Conservation (phyloP, 2,888 invertebrate genomes). For the Chaetoderma sp. region DNA sequence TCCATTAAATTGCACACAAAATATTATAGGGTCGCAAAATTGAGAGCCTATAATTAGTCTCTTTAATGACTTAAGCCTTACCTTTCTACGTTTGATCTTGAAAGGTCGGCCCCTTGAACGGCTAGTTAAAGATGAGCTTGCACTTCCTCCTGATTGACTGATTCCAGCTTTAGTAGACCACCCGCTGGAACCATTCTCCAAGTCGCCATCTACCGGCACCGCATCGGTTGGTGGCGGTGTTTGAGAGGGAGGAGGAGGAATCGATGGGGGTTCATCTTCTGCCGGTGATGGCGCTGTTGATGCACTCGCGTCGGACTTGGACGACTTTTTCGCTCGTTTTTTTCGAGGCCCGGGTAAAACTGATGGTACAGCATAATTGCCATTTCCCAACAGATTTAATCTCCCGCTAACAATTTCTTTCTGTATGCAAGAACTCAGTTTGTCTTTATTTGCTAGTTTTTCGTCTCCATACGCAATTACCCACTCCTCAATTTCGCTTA, state of each 20-base stretch:
- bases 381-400: slow-evolving; percentile 73
- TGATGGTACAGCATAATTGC: slow-evolving; percentile 49
- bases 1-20: too few relatives aligned
- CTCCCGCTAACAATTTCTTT: slow-evolving; percentile 80
- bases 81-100: too few relatives aligned
- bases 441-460: slow-evolving; percentile 47
- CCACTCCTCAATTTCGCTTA: slow-evolving; percentile 58
- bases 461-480: slow-evolving; percentile 49
- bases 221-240: neutral
- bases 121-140: too few relatives aligned
- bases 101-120: too few relatives aligned
- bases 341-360: too few relatives aligned
- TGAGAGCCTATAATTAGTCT: too few relatives aligned
- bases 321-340: slow-evolving; percentile 52
- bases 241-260: neutral
- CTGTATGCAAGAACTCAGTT: slow-evolving; percentile 76
- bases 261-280: neutral
- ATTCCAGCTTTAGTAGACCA: too few relatives aligned
- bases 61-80: too few relatives aligned
- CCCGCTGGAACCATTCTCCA: too few relatives aligned
- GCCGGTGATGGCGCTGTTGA: slow-evolving; percentile 79
- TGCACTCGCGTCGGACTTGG: slow-evolving; percentile 79
- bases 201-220: too few relatives aligned
- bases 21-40: too few relatives aligned
- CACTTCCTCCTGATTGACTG: too few relatives aligned